Conservation (phyloP, 2,888 invertebrate genomes). For the Thecophora atra region DNA sequence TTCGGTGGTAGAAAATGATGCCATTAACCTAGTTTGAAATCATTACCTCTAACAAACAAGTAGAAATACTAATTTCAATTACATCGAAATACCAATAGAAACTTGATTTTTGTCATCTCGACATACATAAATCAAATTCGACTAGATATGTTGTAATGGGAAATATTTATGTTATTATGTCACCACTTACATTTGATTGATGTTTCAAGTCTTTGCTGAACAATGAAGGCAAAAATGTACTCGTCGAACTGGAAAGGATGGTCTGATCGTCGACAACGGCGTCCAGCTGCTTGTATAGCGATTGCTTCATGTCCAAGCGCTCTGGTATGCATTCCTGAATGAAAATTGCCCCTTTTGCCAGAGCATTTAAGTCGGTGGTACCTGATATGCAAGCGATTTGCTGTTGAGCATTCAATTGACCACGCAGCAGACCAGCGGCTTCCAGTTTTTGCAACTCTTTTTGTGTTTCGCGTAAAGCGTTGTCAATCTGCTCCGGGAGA, state of each 20-base stretch:
- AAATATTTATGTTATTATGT: not conserved
- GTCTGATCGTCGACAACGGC: constrained; percentile 77
- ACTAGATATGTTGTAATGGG: not conserved
- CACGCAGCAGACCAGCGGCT: constrained; percentile 77
- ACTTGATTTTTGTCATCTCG: too few relatives aligned
- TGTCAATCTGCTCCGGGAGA: constrained; percentile 76
- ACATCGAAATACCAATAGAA: not conserved
- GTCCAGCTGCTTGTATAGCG: constrained; percentile 82
- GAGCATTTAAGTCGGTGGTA: constrained; percentile 73
- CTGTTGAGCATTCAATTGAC: constrained; percentile 76
- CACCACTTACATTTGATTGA: constrained; percentile 69
- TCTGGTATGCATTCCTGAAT: constrained; percentile 97
- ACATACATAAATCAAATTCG: too few relatives aligned
- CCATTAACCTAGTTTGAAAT: not conserved
- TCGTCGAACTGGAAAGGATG: constrained; percentile 92
- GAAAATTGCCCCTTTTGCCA: constrained; percentile 79
- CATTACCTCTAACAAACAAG: not conserved
- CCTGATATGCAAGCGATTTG: constrained; percentile 84
- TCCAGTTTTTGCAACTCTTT: constrained; percentile 78
- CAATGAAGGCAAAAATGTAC: constrained; percentile 88
- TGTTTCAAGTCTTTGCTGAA: constrained; percentile 85
- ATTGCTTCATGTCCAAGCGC: constrained; percentile 82
- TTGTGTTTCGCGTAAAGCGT: constrained; percentile 79
- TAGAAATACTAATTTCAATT: not conserved
- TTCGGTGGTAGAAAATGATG: too few relatives aligned